Conservation (phyloP, 2,888 invertebrate genomes). For the Noctua pronuba region DNA sequence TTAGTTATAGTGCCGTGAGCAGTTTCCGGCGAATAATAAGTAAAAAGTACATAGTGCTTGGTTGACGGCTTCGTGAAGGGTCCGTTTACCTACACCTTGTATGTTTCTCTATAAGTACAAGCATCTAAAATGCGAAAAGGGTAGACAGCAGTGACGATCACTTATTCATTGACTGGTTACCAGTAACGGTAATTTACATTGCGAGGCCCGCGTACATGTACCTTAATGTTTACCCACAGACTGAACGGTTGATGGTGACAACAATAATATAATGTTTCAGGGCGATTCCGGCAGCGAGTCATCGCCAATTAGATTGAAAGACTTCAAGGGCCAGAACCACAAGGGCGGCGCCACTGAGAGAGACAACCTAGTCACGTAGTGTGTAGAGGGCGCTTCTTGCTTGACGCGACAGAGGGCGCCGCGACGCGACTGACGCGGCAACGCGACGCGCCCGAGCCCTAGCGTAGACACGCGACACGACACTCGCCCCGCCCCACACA, state of each 20-base stretch:
- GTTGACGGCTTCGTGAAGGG: too few relatives aligned
- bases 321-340: constrained; percentile 88
- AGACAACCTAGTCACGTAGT: constrained; percentile 84
- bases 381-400: constrained; percentile 61
- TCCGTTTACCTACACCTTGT: too few relatives aligned
- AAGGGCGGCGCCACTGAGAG: constrained; percentile 81
- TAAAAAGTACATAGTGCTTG: too few relatives aligned
- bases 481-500: constrained; percentile 60
- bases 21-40: not conserved
- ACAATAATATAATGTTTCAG: constrained; percentile 76
- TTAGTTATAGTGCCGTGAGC: not conserved
- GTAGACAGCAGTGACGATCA: not conserved
- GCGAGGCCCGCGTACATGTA: not conserved
- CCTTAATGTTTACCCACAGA: not conserved
- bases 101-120: not conserved
- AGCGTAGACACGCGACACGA: constrained; percentile 53
- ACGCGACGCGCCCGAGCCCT: constrained; percentile 52
- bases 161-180: not conserved
- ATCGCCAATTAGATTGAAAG: constrained; percentile 90
- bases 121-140: not conserved
- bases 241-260: not conserved
- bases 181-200: not conserved
- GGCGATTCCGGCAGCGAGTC: constrained; percentile 93
- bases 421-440: constrained; percentile 41
- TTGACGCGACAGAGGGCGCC: constrained; percentile 41